A percentile compares a stretch with the other conserved stretches of the same genome.
Evolutionary conservation across 1,140 invertebrate species (phyloP).

Genomic region (Meloidogyne floridensis): DNA sequence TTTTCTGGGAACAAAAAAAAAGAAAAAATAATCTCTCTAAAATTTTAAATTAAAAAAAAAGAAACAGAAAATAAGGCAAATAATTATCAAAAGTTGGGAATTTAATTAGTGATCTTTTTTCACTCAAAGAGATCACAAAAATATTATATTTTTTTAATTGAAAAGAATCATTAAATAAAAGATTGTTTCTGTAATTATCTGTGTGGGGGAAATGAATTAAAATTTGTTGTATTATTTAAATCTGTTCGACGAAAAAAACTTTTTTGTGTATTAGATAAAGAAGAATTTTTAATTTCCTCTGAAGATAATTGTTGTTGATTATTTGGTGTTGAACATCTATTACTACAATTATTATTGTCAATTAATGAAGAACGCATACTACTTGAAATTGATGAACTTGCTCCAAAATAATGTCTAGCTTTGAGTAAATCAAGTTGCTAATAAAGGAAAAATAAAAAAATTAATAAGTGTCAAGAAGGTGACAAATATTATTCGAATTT

Average conservation of each 20-base stretch:
- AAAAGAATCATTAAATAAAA: no score
- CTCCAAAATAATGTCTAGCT: background rate
- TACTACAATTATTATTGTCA: background rate
- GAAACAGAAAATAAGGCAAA: no score
- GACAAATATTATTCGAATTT: no score
- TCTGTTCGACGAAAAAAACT: background rate
- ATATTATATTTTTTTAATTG: no score
- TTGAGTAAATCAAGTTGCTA: background rate
- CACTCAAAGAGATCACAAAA: no score
- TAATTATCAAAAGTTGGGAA: no score
- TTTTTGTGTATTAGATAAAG: background rate
- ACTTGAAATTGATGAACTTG: background rate
- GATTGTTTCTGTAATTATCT: background rate
- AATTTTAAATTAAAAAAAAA: no score
- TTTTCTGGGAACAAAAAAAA: no score
- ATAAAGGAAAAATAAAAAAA: background rate
- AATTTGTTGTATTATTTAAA: background rate
- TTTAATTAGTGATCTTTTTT: no score
- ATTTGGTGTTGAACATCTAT: background rate
- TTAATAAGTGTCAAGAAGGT: no score
- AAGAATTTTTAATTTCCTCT: background rate
- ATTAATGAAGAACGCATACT: conserved; percentile 3
- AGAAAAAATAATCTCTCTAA: no score
- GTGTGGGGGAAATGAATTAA: background rate
- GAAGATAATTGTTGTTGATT: background rate